phyloP scores from a whole-genome alignment of 2,888 invertebrate species.

The Nowickia ferox region DNA sequence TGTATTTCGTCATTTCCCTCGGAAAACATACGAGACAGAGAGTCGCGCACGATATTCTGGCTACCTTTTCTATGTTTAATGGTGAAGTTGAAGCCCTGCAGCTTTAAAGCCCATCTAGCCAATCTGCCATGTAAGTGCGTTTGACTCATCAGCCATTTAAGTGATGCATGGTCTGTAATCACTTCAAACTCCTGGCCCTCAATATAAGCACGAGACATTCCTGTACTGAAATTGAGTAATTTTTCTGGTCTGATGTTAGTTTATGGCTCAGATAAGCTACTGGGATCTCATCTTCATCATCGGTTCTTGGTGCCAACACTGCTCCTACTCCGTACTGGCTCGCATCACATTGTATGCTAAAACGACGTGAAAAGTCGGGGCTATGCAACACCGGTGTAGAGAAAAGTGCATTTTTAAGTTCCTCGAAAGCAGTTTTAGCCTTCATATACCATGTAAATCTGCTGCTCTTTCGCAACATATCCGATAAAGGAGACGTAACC shows the following conservation, averaged over 20 bases:
- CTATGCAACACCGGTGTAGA: not conserved
- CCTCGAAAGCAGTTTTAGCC: constrained; percentile 12
- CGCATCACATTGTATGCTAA: constrained; percentile 1
- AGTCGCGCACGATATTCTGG: not conserved
- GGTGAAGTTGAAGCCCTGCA: not conserved
- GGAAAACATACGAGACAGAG: not conserved
- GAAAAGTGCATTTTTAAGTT: not conserved
- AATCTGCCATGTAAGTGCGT: no score
- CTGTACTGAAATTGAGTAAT: constrained; percentile 14
- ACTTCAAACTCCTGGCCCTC: not conserved
- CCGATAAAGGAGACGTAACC: constrained; percentile 3
- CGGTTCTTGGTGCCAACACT: not conserved
- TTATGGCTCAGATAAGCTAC: constrained; percentile 14
- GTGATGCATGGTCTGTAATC: not conserved
- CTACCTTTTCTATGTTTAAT: not conserved
- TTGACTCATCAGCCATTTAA: no score
- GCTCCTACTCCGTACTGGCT: not conserved
- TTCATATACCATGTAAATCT: not conserved
- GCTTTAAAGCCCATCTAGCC: not conserved
- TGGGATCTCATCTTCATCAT: not conserved
- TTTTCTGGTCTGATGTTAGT: constrained; percentile 6
- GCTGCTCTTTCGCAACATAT: constrained; percentile 21
- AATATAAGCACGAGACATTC: not conserved
- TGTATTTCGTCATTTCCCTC: not conserved
- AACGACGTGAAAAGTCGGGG: not conserved